Evolutionary conservation across 2,888 invertebrate genomes (phyloP).

Genomic region (Ormia ochracea): DNA sequence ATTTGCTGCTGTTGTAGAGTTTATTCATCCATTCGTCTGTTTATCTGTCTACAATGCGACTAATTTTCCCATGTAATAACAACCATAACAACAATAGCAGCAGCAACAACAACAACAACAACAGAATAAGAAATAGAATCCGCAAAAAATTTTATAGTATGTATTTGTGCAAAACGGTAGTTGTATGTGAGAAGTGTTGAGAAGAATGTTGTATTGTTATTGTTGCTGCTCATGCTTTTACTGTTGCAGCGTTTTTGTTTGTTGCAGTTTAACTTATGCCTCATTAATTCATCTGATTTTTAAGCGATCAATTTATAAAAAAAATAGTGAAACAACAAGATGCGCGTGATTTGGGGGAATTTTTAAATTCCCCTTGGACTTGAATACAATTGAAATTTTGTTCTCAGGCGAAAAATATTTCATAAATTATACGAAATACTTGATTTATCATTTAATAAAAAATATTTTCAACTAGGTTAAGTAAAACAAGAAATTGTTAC

Average conservation of each 20-base stretch:
- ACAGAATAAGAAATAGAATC: conserved; percentile 31
- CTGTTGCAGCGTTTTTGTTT: background rate
- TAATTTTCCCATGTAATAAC: conserved; percentile 34
- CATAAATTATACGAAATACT: background rate
- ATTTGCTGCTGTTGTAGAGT: background rate
- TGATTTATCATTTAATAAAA: background rate
- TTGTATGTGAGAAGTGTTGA: conserved; percentile 40
- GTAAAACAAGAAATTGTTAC: background rate
- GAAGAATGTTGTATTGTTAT: background rate
- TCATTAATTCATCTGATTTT: conserved; percentile 29
- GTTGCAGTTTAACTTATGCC: background rate
- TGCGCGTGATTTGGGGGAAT: conserved; percentile 32
- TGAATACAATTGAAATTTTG: conserved; percentile 6
- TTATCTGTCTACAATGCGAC: background rate
- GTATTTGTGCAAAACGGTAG: conserved; percentile 44
- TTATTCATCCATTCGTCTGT: background rate
- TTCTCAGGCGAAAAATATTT: background rate
- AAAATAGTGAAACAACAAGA: conserved; percentile 15
- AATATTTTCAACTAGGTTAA: background rate
- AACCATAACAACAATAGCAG: no score
- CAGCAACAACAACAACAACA: no score
- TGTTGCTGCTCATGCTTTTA: no score
- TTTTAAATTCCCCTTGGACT: background rate
- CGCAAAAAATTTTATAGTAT: conserved; percentile 15
- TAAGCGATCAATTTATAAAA: conserved; percentile 42